phyloP scores from a whole-genome alignment of 2,113 vertebrate genomes.

The Suncus etruscus region DNA sequence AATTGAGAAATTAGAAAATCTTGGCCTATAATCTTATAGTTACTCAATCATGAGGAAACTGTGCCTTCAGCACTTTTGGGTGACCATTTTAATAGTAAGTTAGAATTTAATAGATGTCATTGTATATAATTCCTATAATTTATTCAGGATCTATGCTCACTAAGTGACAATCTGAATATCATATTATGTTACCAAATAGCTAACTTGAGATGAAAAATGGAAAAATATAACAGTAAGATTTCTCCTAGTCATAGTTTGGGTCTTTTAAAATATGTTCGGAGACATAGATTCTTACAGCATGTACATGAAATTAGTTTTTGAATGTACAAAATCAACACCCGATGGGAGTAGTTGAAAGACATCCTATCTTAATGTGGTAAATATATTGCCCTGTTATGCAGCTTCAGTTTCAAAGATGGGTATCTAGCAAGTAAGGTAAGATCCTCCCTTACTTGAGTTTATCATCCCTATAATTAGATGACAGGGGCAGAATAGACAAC shows the following conservation, averaged over 20 bases:
- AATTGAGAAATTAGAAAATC: background rate
- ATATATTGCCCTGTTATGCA: background rate
- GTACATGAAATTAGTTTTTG: background rate
- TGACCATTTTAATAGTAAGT: constrained; percentile 7
- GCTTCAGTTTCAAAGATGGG: background rate
- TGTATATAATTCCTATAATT: background rate
- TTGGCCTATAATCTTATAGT: background rate
- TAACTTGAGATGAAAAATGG: background rate
- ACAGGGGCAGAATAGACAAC: background rate
- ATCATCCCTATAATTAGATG: background rate
- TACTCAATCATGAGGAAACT: background rate
- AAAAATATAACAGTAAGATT: background rate
- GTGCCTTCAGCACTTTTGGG: background rate
- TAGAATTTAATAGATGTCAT: background rate
- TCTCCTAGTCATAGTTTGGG: background rate
- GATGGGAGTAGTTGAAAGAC: background rate
- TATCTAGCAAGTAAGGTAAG: background rate
- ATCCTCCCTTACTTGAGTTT: background rate
- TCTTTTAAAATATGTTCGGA: constrained; percentile 10
- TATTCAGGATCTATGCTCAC: background rate
- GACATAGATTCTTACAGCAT: background rate
- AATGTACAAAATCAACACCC: background rate
- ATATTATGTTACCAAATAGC: background rate
- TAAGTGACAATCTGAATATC: background rate
- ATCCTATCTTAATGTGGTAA: background rate